Evolutionary conservation across 2,888 invertebrate species (phyloP).

Genomic region (Plebejus melissa): DNA sequence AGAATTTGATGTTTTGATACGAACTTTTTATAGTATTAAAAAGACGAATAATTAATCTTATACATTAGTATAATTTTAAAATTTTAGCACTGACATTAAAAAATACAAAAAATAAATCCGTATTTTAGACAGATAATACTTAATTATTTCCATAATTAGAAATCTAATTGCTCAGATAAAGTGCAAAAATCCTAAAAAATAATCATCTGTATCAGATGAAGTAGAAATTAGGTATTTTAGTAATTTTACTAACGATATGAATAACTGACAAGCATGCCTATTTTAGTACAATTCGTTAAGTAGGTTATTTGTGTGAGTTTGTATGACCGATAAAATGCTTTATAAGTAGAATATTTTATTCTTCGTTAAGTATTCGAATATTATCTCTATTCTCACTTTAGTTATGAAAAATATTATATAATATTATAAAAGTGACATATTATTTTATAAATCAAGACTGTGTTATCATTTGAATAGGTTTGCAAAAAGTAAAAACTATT

Average conservation of each 20-base stretch:
- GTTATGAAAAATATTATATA: not conserved
- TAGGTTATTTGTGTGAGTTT: constrained; percentile 48
- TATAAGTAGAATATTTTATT: constrained; percentile 1
- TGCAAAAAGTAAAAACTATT: not conserved
- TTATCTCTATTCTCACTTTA: not conserved
- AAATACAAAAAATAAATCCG: not conserved
- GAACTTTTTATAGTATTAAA: constrained; percentile 16
- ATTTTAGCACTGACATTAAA: constrained; percentile 14
- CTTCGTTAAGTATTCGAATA: not conserved
- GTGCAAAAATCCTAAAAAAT: constrained; percentile 66
- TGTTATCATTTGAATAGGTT: not conserved
- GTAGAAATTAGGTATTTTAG: constrained; percentile 68
- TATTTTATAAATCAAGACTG: not conserved
- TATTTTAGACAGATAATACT: constrained; percentile 28
- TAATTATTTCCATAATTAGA: constrained; percentile 41
- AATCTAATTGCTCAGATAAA: constrained; percentile 60
- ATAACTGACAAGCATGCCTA: constrained; percentile 66
- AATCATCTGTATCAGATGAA: constrained; percentile 76
- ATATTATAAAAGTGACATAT: not conserved
- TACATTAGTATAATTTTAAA: constrained; percentile 14
- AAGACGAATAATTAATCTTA: constrained; percentile 9
- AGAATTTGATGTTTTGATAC: constrained; percentile 33
- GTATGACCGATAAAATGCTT: constrained; percentile 46
- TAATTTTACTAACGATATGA: constrained; percentile 61
- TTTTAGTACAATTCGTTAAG: constrained; percentile 76